Percentiles rank a stretch among this genome's conserved stretches.
phyloP scores from a whole-genome alignment of 2,797 vertebrate genomes.

The Propithecus deckenii region DNA sequence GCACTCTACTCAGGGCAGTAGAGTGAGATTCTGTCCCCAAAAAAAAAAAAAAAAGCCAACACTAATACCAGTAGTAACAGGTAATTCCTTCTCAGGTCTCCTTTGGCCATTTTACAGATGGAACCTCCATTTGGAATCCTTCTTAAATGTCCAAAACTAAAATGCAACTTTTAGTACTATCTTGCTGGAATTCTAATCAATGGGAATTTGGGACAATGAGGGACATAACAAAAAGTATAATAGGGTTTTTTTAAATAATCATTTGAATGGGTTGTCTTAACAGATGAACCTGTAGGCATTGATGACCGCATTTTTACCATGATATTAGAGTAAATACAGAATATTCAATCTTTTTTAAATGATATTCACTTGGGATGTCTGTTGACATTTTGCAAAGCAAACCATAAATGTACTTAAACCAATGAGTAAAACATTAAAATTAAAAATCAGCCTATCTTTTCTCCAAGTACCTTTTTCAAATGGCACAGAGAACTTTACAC shows the following conservation, averaged over 20 bases:
- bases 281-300: slow-evolving; percentile 57
- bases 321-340: slow-evolving; percentile 67
- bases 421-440: slow-evolving; percentile 79
- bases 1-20: too few relatives aligned
- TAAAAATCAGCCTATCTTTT: slow-evolving; percentile 73
- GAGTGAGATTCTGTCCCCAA: too few relatives aligned
- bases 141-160: not conserved
- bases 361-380: slow-evolving; percentile 70
- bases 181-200: not conserved
- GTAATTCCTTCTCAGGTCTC: not conserved
- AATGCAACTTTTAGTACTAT: not conserved
- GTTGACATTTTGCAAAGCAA: slow-evolving; percentile 80
- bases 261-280: slow-evolving; percentile 44
- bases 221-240: not conserved
- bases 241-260: slow-evolving; percentile 45
- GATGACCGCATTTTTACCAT: slow-evolving; percentile 64
- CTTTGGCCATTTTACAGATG: not conserved
- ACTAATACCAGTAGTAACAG: not conserved
- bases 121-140: not conserved
- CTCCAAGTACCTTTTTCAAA: slow-evolving; percentile 75
- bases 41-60: not conserved
- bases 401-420: slow-evolving; percentile 69
- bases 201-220: not conserved
- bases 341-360: slow-evolving; percentile 71
- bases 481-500: slow-evolving; percentile 78